Evolutionary conservation across 2,113 vertebrate genomes (phyloP).

Genomic region (Hemichromis elongatus): DNA sequence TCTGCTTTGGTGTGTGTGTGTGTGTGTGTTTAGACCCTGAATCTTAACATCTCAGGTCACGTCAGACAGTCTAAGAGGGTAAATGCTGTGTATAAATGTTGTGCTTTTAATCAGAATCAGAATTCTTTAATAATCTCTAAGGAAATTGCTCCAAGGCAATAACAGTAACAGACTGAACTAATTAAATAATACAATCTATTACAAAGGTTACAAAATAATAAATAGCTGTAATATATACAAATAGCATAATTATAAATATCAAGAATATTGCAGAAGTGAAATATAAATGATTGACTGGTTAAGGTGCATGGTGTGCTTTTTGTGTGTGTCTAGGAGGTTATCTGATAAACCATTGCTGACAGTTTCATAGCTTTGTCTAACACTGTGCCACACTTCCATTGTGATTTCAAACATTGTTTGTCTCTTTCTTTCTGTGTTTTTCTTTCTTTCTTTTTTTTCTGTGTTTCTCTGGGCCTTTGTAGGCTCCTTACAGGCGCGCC

Average conservation of each 20-base stretch:
- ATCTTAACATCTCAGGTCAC: not conserved
- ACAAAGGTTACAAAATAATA: not conserved
- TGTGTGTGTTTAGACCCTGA: not conserved
- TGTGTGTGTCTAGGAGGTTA: slow-evolving; percentile 3
- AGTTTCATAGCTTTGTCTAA: not conserved
- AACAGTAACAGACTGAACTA: not conserved
- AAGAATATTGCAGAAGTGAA: not conserved
- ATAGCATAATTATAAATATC: not conserved
- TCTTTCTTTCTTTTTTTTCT: not conserved
- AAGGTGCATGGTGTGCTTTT: not conserved
- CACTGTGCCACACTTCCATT: not conserved
- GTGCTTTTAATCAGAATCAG: not conserved
- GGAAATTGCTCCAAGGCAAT: not conserved
- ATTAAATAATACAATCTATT: not conserved
- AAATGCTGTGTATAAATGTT: not conserved
- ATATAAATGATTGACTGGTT: not conserved
- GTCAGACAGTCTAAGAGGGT: not conserved
- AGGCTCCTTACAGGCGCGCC: slow-evolving; percentile 88
- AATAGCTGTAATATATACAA: not conserved
- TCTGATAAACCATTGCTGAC: not conserved
- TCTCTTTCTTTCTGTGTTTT: not conserved
- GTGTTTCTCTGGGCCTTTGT: slow-evolving; percentile 1
- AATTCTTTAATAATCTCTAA: not conserved
- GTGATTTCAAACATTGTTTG: slow-evolving; percentile 1
- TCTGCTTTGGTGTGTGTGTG: not conserved